Evolutionary conservation across 2,113 vertebrate genomes (phyloP), one percentile per base, ranked within the genome.

Genomic region (Ailuropoda melanoleuca): DNA sequence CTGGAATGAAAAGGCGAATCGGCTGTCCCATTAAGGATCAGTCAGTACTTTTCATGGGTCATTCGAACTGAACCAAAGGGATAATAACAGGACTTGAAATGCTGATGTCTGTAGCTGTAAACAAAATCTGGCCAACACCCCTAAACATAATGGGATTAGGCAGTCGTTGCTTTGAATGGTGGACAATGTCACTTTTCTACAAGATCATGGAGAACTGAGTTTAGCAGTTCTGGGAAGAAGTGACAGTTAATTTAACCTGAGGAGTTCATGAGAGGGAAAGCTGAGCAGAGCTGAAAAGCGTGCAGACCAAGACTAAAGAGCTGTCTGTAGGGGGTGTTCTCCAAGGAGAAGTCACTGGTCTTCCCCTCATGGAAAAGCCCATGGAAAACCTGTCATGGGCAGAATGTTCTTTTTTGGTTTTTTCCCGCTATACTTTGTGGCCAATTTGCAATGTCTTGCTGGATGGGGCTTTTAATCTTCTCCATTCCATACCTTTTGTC

Each of bases 21-120:
- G 92, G 96, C 93, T 96, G 68, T 90, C 60, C 37, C 56, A 83
- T 88, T 88, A 92, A 95, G 62, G 77, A 96, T 50, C 17, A 43
- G 34, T 90, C 56, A 31, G 58, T 85, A 82, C 43, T 66, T 97
- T 95, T 81, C 84, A 86, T 14, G 94, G 77, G 75, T 95, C 58
- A 43, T 93, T 89, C 86, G 94, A 90, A 87, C 64, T 46, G 55
- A 97, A 91, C 77, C 46, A 3, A 96, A 95, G 26, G 48, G 84
- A 83, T n/a, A 15, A 78, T 96, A 85, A 93, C 95, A 92, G 88
- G 24, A 96, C 88, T 62, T 93, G 92, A 96, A 98, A 70, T 62
- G 90, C 81, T 37, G 39, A 90, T 93, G 24, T 93, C 90, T 93
- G 12, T 12, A 80, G 74, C 72, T 53, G 3, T 91, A 84, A 82